Conservation (phyloP, 2,888 invertebrate genomes). For the Spatulosminthurus flaviceps region DNA sequence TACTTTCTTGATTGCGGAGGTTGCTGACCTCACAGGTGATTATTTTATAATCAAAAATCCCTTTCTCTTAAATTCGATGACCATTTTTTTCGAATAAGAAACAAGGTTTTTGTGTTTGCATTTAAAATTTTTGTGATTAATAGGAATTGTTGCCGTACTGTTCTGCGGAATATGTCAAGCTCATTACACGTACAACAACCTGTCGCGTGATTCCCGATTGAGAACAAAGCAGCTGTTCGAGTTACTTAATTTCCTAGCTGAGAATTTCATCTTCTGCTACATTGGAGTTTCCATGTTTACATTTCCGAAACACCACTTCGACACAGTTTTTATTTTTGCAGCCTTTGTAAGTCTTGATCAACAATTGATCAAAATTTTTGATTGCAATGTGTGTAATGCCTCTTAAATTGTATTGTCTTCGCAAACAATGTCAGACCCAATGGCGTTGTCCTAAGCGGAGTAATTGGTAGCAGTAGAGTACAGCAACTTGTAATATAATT, state of each 20-base stretch:
- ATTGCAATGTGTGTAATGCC: no score
- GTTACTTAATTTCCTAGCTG: constrained; percentile 92
- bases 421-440: no score
- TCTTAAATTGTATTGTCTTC: no score
- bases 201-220: constrained; percentile 85
- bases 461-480: no score
- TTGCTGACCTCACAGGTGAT: constrained; percentile 91
- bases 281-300: constrained; percentile 99
- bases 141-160: constrained; percentile 93
- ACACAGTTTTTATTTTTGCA: constrained; percentile 88
- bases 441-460: no score
- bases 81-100: no score
- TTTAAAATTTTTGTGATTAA: constrained; percentile 44
- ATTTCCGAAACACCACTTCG: constrained; percentile 93
- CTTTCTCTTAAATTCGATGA: no score
- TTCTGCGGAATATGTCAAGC: constrained; percentile 99
- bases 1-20: constrained; percentile 96
- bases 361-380: no score
- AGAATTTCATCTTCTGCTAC: constrained; percentile 98
- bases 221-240: constrained; percentile 93
- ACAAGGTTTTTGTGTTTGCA: neutral
- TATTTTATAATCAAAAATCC: neutral
- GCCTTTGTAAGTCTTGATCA: constrained; percentile 82
- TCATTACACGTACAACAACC: constrained; percentile 97
- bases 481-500: constrained; percentile 11